Percentiles rank a stretch among this genome's conserved stretches.
Evolutionary conservation across 1,140 invertebrate genomes (phyloP).

Genomic region (Caerostris extrusa): DNA sequence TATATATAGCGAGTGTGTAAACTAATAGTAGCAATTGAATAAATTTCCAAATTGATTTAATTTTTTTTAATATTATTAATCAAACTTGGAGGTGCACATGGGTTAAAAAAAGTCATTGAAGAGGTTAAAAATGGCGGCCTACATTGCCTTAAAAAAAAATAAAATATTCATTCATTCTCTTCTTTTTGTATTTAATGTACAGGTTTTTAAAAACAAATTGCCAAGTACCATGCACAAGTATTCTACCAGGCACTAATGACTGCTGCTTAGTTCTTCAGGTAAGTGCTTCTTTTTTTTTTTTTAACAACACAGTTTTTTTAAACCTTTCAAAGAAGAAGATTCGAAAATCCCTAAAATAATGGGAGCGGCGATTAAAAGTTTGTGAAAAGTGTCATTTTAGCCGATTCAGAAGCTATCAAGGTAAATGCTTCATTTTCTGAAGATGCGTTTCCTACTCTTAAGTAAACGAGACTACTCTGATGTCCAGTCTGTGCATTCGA

Average conservation of each 20-base stretch:
- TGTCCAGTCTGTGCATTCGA: background rate
- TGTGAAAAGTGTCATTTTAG: conserved; percentile 21
- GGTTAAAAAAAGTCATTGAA: too few relatives aligned
- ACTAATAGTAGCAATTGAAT: too few relatives aligned
- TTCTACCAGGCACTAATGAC: background rate
- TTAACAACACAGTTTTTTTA: background rate
- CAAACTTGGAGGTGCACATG: too few relatives aligned
- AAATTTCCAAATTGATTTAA: too few relatives aligned
- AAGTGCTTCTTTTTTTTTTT: conserved; percentile 34
- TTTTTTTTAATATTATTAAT: too few relatives aligned
- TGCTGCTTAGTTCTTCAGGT: background rate
- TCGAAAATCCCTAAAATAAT: conserved; percentile 30
- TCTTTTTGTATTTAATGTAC: background rate
- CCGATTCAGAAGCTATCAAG: conserved; percentile 13
- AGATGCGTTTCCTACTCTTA: background rate
- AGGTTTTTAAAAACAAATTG: conserved; percentile 14
- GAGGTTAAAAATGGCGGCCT: too few relatives aligned
- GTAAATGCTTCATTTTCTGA: conserved; percentile 22
- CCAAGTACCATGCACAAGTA: background rate
- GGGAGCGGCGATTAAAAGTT: conserved; percentile 28
- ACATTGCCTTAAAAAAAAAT: too few relatives aligned
- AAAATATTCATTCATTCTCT: background rate
- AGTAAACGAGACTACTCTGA: background rate
- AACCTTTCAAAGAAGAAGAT: background rate
- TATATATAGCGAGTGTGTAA: too few relatives aligned